A percentile compares a stretch with the other conserved stretches of the same genome.
Evolutionary conservation across 2,113 vertebrate species (phyloP).

Genomic region (Gadus chalcogrammus): DNA sequence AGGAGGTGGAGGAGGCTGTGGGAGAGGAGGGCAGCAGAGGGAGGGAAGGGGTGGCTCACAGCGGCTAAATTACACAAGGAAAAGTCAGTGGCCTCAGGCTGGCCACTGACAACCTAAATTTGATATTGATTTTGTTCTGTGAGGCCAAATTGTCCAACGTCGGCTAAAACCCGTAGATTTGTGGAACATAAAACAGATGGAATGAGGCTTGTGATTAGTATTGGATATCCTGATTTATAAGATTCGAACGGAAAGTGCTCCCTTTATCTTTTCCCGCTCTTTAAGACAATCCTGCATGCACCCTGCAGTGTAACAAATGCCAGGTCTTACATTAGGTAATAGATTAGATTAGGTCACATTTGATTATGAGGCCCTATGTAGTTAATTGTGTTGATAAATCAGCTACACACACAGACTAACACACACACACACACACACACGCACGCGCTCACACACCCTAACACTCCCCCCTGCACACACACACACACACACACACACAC

Average conservation of each 20-base stretch:
- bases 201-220: conserved; percentile 44
- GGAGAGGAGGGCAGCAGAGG: neutral
- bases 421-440: conserved; percentile 1
- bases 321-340: no score
- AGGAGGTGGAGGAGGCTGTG: neutral
- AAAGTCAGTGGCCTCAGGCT: conserved; percentile 39
- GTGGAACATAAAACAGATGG: conserved; percentile 17
- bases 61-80: conserved; percentile 38
- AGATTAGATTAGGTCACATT: no score
- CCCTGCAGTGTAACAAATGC: no score
- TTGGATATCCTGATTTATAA: neutral
- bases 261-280: no score
- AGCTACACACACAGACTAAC: neutral
- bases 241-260: neutral
- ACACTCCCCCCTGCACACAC: conserved; percentile 10
- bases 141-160: conserved; percentile 16
- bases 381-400: conserved; percentile 6
- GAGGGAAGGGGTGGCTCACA: neutral
- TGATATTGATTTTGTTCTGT: conserved; percentile 48
- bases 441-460: neutral
- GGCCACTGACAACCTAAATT: conserved; percentile 37
- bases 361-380: neutral
- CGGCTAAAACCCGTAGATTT: conserved; percentile 27
- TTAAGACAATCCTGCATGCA: no score
- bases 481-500: neutral